These are phyloP conservation scores for Panagrolaimus sp. DNA, from an alignment of 1,140 invertebrate species.

Conservation along the genomic window DNA sequence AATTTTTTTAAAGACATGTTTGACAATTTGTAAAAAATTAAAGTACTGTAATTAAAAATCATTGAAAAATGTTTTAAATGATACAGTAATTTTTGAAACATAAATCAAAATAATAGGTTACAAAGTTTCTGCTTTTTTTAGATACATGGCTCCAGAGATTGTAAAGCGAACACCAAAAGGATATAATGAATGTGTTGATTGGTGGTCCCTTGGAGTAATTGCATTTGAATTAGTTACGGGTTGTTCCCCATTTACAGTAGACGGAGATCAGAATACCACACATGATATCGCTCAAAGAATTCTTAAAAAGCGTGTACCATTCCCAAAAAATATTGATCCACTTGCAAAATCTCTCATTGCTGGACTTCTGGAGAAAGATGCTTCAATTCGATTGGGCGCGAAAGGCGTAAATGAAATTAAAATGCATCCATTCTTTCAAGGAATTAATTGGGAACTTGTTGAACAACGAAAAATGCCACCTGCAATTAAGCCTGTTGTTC, in stretches of 20 bases:
- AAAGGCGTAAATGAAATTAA: slow-evolving; percentile 78
- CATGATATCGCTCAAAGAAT: slow-evolving; percentile 86
- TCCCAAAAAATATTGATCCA: slow-evolving; percentile 70
- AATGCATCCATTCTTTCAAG: slow-evolving; percentile 76
- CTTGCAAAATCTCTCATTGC: slow-evolving; percentile 69
- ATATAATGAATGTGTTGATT: slow-evolving; percentile 80
- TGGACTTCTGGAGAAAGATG: slow-evolving; percentile 73
- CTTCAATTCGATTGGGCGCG: slow-evolving; percentile 71
- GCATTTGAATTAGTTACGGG: slow-evolving; percentile 93
- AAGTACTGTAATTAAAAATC: too few relatives aligned
- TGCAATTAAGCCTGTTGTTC: slow-evolving; percentile 76
- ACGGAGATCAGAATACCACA: slow-evolving; percentile 83
- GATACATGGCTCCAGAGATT: slow-evolving; percentile 86
- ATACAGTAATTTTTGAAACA: too few relatives aligned
- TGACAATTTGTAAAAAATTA: not conserved
- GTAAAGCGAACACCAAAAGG: slow-evolving; percentile 74
- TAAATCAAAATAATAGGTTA: not conserved
- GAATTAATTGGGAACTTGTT: slow-evolving; percentile 73
- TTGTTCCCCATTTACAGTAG: slow-evolving; percentile 90
- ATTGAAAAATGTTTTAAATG: too few relatives aligned
- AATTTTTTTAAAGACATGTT: not conserved
- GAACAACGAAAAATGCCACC: slow-evolving; percentile 71
- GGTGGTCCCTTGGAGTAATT: slow-evolving; percentile 68
- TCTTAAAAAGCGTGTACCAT: slow-evolving; percentile 75
- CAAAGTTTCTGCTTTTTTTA: too few relatives aligned